These are phyloP conservation scores for Prorops nasuta DNA, from an alignment of 1,140 invertebrate genomes.

Conservation along the genomic window DNA sequence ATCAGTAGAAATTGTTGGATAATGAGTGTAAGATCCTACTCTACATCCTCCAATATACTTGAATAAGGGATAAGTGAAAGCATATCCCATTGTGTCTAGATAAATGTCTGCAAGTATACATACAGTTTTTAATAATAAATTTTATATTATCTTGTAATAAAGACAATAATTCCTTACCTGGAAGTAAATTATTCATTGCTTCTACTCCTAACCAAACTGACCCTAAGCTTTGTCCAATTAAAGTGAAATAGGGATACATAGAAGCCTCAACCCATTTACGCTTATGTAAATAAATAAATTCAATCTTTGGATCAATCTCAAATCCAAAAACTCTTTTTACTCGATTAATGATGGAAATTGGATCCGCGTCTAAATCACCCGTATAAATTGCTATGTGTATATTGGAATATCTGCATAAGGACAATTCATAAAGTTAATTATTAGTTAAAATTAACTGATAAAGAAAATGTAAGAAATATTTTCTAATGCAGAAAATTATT, in stretches of 20 bases:
- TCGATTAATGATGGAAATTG: constrained; percentile 72
- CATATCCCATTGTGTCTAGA: constrained; percentile 95
- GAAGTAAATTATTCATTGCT: constrained; percentile 77
- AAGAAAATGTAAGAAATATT: too few species aligned
- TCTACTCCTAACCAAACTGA: constrained; percentile 86
- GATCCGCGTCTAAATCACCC: constrained; percentile 78
- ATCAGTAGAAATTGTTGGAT: constrained; percentile 93
- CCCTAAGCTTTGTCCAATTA: constrained; percentile 91
- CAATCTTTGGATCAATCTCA: constrained; percentile 63
- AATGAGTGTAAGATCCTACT: constrained; percentile 91
- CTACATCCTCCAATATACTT: constrained; percentile 76
- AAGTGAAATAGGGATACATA: constrained; percentile 88
- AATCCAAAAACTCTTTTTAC: constrained; percentile 82
- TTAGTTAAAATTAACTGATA: too few species aligned
- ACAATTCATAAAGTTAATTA: constrained; percentile 2
- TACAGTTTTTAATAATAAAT: too few species aligned
- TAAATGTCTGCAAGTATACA: constrained; percentile 83
- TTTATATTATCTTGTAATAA: too few species aligned
- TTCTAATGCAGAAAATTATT: too few species aligned
- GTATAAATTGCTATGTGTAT: constrained; percentile 82
- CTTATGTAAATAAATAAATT: constrained; percentile 77
- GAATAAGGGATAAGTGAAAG: constrained; percentile 79
- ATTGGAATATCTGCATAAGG: constrained; percentile 66
- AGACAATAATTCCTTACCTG: constrained; percentile 63
- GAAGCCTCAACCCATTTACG: constrained; percentile 77